Evolutionary conservation across 1,140 invertebrate genomes (phyloP).

Genomic region (Meteorus sp.): DNA sequence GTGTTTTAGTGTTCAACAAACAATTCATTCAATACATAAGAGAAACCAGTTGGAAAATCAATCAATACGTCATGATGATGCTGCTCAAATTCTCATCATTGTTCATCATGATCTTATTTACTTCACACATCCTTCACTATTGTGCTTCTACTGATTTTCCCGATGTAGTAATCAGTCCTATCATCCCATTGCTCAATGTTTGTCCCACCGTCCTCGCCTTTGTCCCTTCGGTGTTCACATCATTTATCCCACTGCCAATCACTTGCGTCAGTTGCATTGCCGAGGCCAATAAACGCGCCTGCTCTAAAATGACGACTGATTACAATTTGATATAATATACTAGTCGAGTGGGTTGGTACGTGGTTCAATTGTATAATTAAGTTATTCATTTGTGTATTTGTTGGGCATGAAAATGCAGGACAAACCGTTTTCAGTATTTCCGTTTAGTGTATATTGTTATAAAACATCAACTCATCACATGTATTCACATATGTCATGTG

Average conservation of each 20-base stretch:
- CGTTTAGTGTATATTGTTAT: background rate
- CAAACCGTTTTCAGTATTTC: no score
- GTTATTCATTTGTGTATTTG: conserved; percentile 8
- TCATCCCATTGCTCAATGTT: background rate
- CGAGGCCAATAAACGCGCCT: conserved; percentile 39
- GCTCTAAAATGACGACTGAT: conserved; percentile 20
- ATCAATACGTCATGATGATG: no score
- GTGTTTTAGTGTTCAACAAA: no score
- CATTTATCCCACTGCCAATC: conserved; percentile 20
- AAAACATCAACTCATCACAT: no score
- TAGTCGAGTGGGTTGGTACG: no score
- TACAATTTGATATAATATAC: conserved; percentile 10
- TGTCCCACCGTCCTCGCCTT: background rate
- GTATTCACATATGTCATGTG: background rate
- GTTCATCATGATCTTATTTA: no score
- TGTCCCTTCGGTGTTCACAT: background rate
- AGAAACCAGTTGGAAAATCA: no score
- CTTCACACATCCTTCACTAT: conserved; percentile 14
- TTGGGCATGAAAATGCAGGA: no score
- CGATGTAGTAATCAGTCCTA: background rate
- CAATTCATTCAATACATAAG: no score
- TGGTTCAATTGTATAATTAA: conserved; percentile 9
- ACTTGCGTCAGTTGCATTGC: conserved; percentile 41
- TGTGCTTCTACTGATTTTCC: background rate
- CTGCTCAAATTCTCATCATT: no score